Evolutionary conservation across 1,140 invertebrate genomes (phyloP).

Genomic region (Neomicropteryx cornuta): DNA sequence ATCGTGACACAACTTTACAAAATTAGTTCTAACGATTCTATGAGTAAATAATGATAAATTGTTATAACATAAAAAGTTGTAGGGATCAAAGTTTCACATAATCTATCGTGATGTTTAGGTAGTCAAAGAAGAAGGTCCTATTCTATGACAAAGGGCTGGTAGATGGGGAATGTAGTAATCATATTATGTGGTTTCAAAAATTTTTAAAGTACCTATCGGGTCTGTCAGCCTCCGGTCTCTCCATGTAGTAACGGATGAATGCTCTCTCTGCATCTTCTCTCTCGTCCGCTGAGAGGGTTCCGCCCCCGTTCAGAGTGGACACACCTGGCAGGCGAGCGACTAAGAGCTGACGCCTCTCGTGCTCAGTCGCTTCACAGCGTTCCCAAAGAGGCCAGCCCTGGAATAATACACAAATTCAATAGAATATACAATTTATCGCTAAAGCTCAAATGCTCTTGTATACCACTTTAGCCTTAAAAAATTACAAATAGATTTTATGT

Average conservation of each 20-base stretch:
- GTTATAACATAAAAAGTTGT: no score
- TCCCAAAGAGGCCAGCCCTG: slow-evolving; percentile 57
- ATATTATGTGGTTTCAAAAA: no score
- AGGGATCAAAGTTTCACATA: no score
- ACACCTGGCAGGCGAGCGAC: slow-evolving; percentile 82
- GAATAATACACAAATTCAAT: slow-evolving; percentile 6
- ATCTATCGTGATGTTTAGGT: no score
- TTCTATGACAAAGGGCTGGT: background rate
- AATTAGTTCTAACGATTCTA: no score
- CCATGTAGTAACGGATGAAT: slow-evolving; percentile 86
- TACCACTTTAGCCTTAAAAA: no score
- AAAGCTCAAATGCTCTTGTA: no score
- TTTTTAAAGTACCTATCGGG: slow-evolving; percentile 66
- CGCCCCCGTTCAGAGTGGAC: slow-evolving; percentile 77
- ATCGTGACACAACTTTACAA: no score
- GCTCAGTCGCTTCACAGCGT: slow-evolving; percentile 71
- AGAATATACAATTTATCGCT: no score
- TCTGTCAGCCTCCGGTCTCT: slow-evolving; percentile 67
- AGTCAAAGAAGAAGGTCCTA: no score
- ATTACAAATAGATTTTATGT: no score
- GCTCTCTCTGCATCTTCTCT: slow-evolving; percentile 86
- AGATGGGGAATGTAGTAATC: background rate
- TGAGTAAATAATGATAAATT: no score
- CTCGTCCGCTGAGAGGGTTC: slow-evolving; percentile 69
- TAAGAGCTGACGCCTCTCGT: slow-evolving; percentile 72